A percentile compares a stretch with the other conserved stretches of the same genome.
phyloP scores from a whole-genome alignment of 2,113 vertebrate species.

The Guaruba guarouba region DNA sequence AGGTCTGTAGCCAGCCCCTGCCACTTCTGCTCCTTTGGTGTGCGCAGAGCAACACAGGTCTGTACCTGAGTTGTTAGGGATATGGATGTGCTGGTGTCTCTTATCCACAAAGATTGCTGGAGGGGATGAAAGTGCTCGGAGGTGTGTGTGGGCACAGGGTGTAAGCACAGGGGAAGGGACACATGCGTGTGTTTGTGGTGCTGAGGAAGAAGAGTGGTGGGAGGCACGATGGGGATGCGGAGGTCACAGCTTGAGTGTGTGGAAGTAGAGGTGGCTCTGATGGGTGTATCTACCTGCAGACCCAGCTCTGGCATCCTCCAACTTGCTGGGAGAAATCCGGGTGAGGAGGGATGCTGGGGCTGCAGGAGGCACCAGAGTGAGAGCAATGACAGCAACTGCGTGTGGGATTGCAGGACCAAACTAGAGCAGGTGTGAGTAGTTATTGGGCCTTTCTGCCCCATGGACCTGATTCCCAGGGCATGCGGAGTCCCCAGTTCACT shows the following conservation, averaged over 20 bases:
- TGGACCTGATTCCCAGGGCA: neutral
- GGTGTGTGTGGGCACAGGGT: accelerated
- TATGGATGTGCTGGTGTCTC: neutral
- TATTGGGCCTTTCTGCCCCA: neutral
- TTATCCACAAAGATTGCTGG: neutral
- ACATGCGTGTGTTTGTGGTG: accelerated
- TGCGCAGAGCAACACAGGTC: accelerated
- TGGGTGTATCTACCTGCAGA: neutral
- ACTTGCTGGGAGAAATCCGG: accelerated
- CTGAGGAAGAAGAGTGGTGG: neutral
- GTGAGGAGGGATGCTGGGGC: neutral
- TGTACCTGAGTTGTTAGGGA: neutral
- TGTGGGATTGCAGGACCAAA: neutral
- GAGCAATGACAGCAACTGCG: accelerated
- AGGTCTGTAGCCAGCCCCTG: neutral
- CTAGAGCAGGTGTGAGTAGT: neutral
- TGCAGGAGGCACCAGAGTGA: neutral
- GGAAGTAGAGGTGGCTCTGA: neutral
- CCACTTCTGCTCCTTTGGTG: neutral
- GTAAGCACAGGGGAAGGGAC: neutral
- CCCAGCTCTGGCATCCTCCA: neutral
- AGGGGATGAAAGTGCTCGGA: accelerated
- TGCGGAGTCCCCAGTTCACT: neutral
- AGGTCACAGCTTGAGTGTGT: accelerated
- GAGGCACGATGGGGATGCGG: accelerated